Evolutionary conservation across 2,797 vertebrate species (phyloP).

Genomic region (Psittacula echo): DNA sequence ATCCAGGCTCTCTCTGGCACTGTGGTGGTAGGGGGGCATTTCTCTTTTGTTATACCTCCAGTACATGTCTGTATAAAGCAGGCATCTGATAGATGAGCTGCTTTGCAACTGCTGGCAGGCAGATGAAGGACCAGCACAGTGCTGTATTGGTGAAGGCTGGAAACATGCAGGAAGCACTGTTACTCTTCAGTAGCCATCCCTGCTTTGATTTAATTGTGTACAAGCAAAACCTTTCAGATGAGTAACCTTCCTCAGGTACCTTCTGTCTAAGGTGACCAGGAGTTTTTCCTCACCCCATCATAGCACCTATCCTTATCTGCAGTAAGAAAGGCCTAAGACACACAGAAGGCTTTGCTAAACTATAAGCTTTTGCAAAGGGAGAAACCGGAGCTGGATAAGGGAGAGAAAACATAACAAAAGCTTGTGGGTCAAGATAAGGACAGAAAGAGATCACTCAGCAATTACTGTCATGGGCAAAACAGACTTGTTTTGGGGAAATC

Average conservation of each 20-base stretch:
- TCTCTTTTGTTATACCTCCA: not conserved
- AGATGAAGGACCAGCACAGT: not conserved
- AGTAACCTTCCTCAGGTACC: not conserved
- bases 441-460: not conserved
- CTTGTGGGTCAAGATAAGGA: not conserved
- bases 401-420: not conserved
- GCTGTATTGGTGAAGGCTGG: not conserved
- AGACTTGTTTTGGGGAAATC: not conserved
- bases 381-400: not conserved
- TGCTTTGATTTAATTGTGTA: not conserved
- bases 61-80: rapidly evolving
- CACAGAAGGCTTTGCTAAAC: not conserved
- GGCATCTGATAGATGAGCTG: not conserved
- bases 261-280: not conserved
- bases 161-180: not conserved
- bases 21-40: rapidly evolving
- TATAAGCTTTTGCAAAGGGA: not conserved
- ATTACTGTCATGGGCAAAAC: not conserved
- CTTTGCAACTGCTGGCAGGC: not conserved
- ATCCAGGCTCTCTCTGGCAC: not conserved
- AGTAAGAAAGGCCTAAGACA: not conserved
- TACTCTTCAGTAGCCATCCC: not conserved
- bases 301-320: not conserved
- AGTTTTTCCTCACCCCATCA: not conserved
- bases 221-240: not conserved